Evolutionary conservation across 2,113 vertebrate genomes (phyloP), one percentile per base, ranked within the genome.

Genomic region (Paralichthys olivaceus): DNA sequence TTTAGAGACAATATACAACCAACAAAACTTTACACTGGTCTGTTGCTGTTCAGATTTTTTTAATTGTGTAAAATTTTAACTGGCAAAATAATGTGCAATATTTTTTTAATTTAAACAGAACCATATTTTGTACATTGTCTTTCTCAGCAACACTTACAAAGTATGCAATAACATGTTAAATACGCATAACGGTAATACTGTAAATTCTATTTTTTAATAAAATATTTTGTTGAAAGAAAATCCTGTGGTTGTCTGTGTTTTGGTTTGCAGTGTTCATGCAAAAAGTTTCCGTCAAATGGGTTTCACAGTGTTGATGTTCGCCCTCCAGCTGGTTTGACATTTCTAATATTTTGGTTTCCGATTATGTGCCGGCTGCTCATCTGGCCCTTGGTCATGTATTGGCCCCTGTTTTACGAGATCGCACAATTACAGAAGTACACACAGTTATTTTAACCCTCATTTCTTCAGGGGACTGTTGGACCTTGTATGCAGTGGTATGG

Each of bases 121-220:
- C 14, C 51, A 54, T 45, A 63, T 57, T 58, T 22, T 55, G 32
- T 59, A 11, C 56, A 55, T 25, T 57, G 6, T 14, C 11, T 56
- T 20, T 22, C 20, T 25, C 22, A n/a, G 6, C 17, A 23, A 45
- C 7, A 71, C 15, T 28, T 7, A 15, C 5, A 1, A 40, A 13
- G 2, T 13, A 23, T 14, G 40, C 12, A 22, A 55, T 34, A 29
- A 65, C 40, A 67, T 76, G 45, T 77, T 57, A 67, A 85, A 85
- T 9, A 23, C 72, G 28, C 9, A 5, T 70, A 9, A 34, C 5
- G 55, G 47, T 61, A 54, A 75, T 69, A 23, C 6, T 79, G 77
- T 87, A 78, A 80, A 85, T 88, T 59, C 40, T 0, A 63, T 40
- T 1, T 85, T 86, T 51, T 28, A 78, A 83, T 83, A 83, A 85